A percentile compares a stretch with the other conserved stretches of the same genome.
Evolutionary conservation across 2,888 invertebrate species (phyloP).

Genomic region (Thumatha senex): DNA sequence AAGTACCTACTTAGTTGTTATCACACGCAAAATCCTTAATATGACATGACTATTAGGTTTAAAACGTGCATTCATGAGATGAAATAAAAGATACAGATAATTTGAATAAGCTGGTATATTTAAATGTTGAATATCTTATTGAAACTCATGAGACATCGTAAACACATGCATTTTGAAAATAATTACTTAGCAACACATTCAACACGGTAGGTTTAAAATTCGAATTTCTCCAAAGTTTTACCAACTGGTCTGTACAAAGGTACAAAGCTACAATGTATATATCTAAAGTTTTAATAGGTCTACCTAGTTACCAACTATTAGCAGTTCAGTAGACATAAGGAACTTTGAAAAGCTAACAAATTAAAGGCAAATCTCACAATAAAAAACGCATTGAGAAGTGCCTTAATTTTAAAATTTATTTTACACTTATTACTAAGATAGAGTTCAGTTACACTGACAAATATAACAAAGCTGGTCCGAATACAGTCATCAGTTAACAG

Average conservation of each 20-base stretch:
- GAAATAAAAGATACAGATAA: conserved; percentile 20
- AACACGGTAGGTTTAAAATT: conserved; percentile 19
- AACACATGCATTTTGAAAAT: conserved; percentile 32
- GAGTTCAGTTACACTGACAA: conserved; percentile 70
- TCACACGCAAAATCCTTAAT: background rate
- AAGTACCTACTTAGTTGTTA: too few relatives aligned
- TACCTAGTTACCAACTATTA: conserved; percentile 28
- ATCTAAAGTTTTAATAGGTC: conserved; percentile 17
- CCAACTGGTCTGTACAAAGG: conserved; percentile 6
- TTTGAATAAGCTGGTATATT: conserved; percentile 43
- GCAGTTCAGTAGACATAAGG: conserved; percentile 41
- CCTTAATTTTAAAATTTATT: conserved; percentile 52
- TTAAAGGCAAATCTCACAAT: conserved; percentile 20
- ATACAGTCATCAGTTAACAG: conserved; percentile 56
- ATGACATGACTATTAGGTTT: background rate
- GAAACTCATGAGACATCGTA: conserved; percentile 31
- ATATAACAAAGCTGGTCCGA: conserved; percentile 73
- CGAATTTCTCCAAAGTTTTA: conserved; percentile 8
- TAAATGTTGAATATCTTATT: conserved; percentile 23
- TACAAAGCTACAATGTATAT: conserved; percentile 25
- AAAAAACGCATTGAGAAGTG: conserved; percentile 51
- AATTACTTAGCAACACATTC: conserved; percentile 22
- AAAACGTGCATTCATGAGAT: background rate
- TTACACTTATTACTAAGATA: conserved; percentile 48
- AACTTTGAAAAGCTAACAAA: conserved; percentile 46